Evolutionary conservation across 2,888 invertebrate species (phyloP), one percentile per base, ranked within the genome.

Genomic region (Bruchidius siliquastri): DNA sequence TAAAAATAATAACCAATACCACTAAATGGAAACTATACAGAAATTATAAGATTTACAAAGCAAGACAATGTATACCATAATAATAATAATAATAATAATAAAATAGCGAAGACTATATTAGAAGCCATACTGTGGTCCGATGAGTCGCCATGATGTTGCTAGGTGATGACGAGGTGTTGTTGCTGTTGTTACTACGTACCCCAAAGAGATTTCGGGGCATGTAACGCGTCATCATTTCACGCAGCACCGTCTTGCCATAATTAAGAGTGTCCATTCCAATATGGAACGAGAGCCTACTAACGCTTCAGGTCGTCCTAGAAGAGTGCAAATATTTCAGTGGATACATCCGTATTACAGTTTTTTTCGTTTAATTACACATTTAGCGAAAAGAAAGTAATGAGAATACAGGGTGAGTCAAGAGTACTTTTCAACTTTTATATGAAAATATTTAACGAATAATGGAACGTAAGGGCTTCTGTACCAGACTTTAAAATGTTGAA

Each of bases 171-270:
- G 49, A 13, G 6, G 49, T 8, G 8, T 8, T 13, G 18, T 18
- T 49, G 49, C 18, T 49, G 49, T 8, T 49, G 49, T 68, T 68
- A 68, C 78, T 82, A 84, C 84, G 74, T 84, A 84, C 84, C 82
- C 83, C 82, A 81, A 84, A 83, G 73, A 81, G 79, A 79, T 81
- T 78, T 76, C 82, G 81, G 81, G 84, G 84, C 75, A 83, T 82
- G 71, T 83, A 81, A 76, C 84, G 83, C 70, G 82, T 80, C 83
- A 84, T 83, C 81, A 84, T 81, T 78, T 84, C 83, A 80, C 83
- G 83, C 77, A 84, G 79, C 75, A 83, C 75, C 73, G 82, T 82
- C 79, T 83, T 84, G 78, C 84, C 84, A 83, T 83, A 83, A 81
- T 82, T 83, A 76, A 84, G 78, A 74, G 81, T 80, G 79, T 83